Percentiles rank a stretch among this genome's conserved stretches.
phyloP scores from a whole-genome alignment of 2,113 vertebrate genomes.

The Tenebrosternarchus preto region DNA sequence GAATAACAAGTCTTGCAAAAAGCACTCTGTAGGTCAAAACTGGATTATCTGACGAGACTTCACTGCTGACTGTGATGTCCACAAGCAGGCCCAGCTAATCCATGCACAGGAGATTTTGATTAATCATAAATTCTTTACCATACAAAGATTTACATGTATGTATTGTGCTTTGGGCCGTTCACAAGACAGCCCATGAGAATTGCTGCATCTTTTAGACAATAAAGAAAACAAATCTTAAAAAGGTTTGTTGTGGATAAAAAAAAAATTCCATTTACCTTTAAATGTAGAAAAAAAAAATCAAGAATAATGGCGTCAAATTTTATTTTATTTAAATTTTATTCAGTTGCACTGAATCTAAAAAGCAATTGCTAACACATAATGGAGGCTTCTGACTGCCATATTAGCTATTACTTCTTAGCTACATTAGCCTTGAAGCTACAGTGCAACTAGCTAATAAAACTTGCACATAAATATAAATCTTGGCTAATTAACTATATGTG shows the following conservation, averaged over 20 bases:
- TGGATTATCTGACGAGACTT: neutral
- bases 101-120: neutral
- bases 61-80: neutral
- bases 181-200: neutral
- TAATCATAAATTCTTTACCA: neutral
- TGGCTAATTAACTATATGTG: no score
- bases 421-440: no score
- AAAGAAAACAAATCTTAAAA: neutral
- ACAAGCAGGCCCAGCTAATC: neutral
- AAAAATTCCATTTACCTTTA: no score
- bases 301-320: no score
- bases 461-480: no score
- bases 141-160: neutral
- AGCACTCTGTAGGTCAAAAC: neutral
- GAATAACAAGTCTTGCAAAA: neutral
- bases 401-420: no score
- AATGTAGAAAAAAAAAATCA: neutral
- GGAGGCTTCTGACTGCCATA: no score
- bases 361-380: no score
- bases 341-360: no score
- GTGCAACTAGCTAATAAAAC: no score
- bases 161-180: conserved; percentile 17
- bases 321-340: no score
- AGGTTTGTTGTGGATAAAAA: no score
- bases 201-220: neutral